Conservation (phyloP, 30 jellyfish, hydroid and myxozoan genomes). For the Hydractinia symbiolongicarpus region DNA sequence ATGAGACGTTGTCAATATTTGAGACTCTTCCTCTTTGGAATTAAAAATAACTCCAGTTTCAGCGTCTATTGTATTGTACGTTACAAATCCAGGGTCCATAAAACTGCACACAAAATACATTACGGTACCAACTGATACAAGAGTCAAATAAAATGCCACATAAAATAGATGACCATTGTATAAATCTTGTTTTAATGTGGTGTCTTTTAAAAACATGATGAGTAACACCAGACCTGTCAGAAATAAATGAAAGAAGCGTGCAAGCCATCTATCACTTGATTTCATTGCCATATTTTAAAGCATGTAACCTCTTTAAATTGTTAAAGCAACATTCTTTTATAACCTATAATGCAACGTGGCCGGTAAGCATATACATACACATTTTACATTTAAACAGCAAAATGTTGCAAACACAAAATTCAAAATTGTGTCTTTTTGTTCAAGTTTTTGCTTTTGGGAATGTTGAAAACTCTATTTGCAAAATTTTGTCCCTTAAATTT, state of each 20-base stretch:
- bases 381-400: too few species aligned
- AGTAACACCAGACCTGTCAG: slow-evolving; percentile 61
- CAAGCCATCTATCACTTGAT: slow-evolving; percentile 90
- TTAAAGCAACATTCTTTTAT: too few species aligned
- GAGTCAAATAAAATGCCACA: slow-evolving; percentile 55
- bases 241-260: slow-evolving; percentile 73
- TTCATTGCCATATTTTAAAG: slow-evolving; percentile 57
- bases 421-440: too few species aligned
- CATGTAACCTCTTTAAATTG: too few species aligned
- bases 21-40: slow-evolving; percentile 32
- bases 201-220: slow-evolving; percentile 66
- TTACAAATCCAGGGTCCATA: slow-evolving; percentile 87
- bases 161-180: slow-evolving; percentile 47
- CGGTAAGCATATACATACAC: too few species aligned
- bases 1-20: background rate
- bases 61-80: slow-evolving; percentile 34
- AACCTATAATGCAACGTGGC: too few species aligned
- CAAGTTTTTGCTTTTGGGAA: too few species aligned
- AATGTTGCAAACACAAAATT: too few species aligned
- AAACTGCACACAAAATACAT: slow-evolving; percentile 64
- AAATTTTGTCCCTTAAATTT: too few species aligned
- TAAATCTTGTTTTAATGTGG: slow-evolving; percentile 49
- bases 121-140: slow-evolving; percentile 46
- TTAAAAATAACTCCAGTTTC: slow-evolving; percentile 50
- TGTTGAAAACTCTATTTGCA: too few species aligned